phyloP scores from a whole-genome alignment of 1,140 invertebrate genomes.

The Drosophila littoralis region DNA sequence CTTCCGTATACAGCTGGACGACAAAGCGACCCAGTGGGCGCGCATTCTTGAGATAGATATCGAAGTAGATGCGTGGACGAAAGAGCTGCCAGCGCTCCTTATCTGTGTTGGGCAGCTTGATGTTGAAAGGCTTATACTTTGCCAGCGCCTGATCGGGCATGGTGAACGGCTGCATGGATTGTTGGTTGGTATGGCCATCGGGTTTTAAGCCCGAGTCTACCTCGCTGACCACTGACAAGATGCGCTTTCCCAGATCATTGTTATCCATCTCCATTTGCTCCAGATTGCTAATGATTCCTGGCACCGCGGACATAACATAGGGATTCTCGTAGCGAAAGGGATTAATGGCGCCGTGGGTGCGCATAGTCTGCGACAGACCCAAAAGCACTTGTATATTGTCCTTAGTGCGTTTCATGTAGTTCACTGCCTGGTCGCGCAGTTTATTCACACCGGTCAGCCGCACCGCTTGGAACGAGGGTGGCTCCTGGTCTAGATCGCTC shows the following conservation, averaged over 20 bases:
- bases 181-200: background rate
- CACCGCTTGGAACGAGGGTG: conserved; percentile 45
- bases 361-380: conserved; percentile 45
- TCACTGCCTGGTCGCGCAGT: conserved; percentile 46
- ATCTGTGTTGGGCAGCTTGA: conserved; percentile 39
- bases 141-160: conserved; percentile 45
- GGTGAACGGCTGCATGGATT: background rate
- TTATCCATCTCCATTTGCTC: conserved; percentile 54
- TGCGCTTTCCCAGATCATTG: conserved; percentile 44
- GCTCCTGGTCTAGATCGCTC: conserved; percentile 38
- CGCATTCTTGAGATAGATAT: conserved; percentile 54
- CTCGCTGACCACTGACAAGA: conserved; percentile 36
- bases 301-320: conserved; percentile 35
- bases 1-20: conserved; percentile 74
- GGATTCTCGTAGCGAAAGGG: conserved; percentile 52
- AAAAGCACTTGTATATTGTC: conserved; percentile 59
- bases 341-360: conserved; percentile 57
- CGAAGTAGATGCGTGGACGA: conserved; percentile 67
- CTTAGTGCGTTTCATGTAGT: conserved; percentile 62
- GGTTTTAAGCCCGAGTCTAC: conserved; percentile 44
- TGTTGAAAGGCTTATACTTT: conserved; percentile 58
- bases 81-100: conserved; percentile 56
- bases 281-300: conserved; percentile 23
- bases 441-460: conserved; percentile 38
- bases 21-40: conserved; percentile 65